A percentile compares a stretch with the other conserved stretches of the same genome.
Conservation (phyloP, 2,113 vertebrate species). For the Nycticorax nycticorax region DNA sequence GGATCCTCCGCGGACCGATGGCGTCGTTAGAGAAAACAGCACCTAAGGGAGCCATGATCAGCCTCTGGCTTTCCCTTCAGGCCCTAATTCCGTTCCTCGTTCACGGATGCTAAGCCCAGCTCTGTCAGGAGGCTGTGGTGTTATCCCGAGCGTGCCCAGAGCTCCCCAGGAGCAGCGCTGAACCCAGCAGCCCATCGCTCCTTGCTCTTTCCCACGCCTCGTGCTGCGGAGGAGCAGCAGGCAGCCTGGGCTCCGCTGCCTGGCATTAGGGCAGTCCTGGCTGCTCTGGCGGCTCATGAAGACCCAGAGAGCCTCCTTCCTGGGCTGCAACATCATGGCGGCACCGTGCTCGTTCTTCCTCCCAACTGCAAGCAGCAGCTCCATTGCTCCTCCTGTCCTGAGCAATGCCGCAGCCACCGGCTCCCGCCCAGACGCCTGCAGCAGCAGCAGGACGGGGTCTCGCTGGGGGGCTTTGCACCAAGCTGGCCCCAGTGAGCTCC, state of each 20-base stretch:
- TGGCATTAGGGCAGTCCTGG: background rate
- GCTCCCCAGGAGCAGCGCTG: background rate
- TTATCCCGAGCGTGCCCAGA: rapidly evolving
- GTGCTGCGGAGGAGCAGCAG: background rate
- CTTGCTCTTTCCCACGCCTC: rapidly evolving
- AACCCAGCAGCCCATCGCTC: rapidly evolving
- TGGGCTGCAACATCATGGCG: background rate
- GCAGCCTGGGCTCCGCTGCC: rapidly evolving
- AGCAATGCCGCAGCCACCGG: background rate
- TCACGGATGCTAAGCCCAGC: background rate
- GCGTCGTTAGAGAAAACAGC: background rate
- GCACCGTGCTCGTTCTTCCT: background rate
- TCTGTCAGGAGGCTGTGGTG: rapidly evolving
- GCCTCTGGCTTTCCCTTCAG: background rate
- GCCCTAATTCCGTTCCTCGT: background rate
- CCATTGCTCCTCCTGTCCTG: background rate
- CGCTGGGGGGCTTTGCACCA: background rate
- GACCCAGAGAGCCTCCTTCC: background rate
- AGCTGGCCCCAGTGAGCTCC: background rate
- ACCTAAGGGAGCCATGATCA: rapidly evolving
- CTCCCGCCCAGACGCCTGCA: background rate
- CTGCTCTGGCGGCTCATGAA: background rate
- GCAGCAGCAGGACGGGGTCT: background rate
- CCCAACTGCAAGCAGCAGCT: background rate
- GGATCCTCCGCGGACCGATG: rapidly evolving